Base-by-base conservation (phyloP, 2,797 vertebrate species). In the Platalea minor region DNA sequence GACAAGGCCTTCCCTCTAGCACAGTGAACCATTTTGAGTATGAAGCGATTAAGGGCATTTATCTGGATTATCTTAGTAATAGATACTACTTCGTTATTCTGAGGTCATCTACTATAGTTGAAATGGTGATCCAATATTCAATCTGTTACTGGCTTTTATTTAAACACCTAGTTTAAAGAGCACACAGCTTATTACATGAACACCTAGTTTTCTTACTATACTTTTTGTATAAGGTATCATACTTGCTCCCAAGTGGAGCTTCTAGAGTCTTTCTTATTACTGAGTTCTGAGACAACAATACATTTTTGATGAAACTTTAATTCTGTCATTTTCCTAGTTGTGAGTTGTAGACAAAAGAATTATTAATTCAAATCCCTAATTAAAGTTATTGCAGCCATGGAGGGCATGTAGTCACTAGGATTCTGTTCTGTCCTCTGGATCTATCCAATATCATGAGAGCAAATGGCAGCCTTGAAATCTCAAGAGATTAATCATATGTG, bases 401-500 rank as follows among this genome's bases (percentile, higher is more conserved):
- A 63, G 21, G 26, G 16, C 48, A 29, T 0, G 0, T 48, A 16
- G n/a, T 72, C 2, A 0, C 33, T 46, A 73, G 54, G 60, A 68
- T 82, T 70, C 31, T 59, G 25, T 56, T 68, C 20, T 82, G 43
- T 20, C 31, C 45, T 85, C 45, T 43, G 48, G 16, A 87, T 39
- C 35, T 19, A 16, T 56, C 31, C 26, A 21, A 4, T 59, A 74
- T 29, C 45, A n/a, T 15, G 28, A 75, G 5, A 64, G 63, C 31
- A 89, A 60, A n/a, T 45, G 4, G 33, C 37, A 68, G 24, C 35
- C 45, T 51, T 53, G 48, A 91, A 68, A 79, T 59, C 26, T 37
- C 26, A 48, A n/a, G 68, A 64, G 19, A 23, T 68, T 61, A 68
- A 69, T 57, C 7, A 1, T 18, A 35, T 7, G 5, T n/a, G 39